phyloP scores from a whole-genome alignment of 1,140 invertebrate genomes.

The Adelges cooleyi region DNA sequence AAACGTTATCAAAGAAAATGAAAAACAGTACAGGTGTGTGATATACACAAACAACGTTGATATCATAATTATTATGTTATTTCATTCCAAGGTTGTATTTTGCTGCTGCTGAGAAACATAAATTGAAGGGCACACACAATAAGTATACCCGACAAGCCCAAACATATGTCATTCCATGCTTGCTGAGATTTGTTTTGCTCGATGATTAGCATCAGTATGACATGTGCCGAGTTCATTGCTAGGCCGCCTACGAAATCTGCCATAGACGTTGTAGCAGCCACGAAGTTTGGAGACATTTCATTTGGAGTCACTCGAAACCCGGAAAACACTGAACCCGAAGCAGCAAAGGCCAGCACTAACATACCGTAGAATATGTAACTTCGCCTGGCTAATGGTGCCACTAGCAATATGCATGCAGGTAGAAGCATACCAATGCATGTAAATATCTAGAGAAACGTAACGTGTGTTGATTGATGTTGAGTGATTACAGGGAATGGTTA shows the following conservation, averaged over 20 bases:
- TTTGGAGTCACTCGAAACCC: constrained; percentile 10
- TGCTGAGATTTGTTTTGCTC: neutral
- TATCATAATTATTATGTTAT: too few relatives aligned
- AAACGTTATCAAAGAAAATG: too few relatives aligned
- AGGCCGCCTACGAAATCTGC: neutral
- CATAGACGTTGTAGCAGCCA: neutral
- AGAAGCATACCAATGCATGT: neutral
- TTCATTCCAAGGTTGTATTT: constrained; percentile 2
- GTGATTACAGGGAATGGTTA: too few relatives aligned
- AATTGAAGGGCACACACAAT: neutral
- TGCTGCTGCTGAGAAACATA: neutral
- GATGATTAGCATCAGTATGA: neutral
- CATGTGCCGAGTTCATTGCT: neutral
- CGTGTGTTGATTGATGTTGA: too few relatives aligned
- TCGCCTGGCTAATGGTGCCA: neutral
- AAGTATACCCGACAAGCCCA: neutral
- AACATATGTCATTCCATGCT: neutral
- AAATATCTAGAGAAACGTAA: too few relatives aligned
- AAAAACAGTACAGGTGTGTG: too few relatives aligned
- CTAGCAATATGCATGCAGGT: neutral
- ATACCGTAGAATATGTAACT: neutral
- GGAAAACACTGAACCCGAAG: constrained; percentile 7
- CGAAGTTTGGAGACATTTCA: constrained; percentile 3
- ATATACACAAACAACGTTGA: too few relatives aligned
- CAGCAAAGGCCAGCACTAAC: neutral